Base-by-base conservation (phyloP, 35 echinoderm and acorn worm species). In the Heliocidaris tuberculata region DNA sequence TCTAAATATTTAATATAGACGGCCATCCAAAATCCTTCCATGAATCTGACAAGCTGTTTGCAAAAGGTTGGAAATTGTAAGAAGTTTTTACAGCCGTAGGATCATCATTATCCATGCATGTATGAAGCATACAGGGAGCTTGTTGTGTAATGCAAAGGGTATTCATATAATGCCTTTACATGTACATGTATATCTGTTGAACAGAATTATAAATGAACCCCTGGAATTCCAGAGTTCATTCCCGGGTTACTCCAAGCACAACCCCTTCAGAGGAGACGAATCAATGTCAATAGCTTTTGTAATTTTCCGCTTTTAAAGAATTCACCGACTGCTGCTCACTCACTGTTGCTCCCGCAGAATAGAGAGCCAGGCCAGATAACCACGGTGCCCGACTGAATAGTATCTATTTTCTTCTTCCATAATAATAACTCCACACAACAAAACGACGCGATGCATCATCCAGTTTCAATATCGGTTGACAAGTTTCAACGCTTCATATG, bases 221-320 rank as follows among this genome's bases (percentile, higher is more conserved):
- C 65, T 78, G 65, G 65, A 78, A 78, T 78, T 78, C 27, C 52
- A 78, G 65, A 78, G 65, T 78, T 78, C 65, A 78, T 78, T n/a
- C 65, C 21, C 27, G 5, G 65, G 65, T 78, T 78, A 78, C 15
- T 27, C 19, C n/a, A 78, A 78, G 27, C 19, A 27, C 65, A 78
- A 78, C 65, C 65, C 15, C 7, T 78, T 19, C 65, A 78, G 65
- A 7, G 65, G 27, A 78, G 65, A 78, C 15, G 4, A 78, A 78
- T 78, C 65, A 78, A 78, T 19, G 65, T 78, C 65, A 78, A 78
- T 78, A 78, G 65, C 65, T 78, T 78, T 78, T 78, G 65, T 78
- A 78, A 78, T 78, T 78, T 78, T n/a, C 65, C 21, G 65, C 65
- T 78, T n/a, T n/a, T 19, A 78, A 21, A 78, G 65, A 78, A 78